Percentiles rank a stretch among this genome's conserved stretches.
Evolutionary conservation across 2,113 vertebrate genomes (phyloP).

Genomic region (Passer domesticus): DNA sequence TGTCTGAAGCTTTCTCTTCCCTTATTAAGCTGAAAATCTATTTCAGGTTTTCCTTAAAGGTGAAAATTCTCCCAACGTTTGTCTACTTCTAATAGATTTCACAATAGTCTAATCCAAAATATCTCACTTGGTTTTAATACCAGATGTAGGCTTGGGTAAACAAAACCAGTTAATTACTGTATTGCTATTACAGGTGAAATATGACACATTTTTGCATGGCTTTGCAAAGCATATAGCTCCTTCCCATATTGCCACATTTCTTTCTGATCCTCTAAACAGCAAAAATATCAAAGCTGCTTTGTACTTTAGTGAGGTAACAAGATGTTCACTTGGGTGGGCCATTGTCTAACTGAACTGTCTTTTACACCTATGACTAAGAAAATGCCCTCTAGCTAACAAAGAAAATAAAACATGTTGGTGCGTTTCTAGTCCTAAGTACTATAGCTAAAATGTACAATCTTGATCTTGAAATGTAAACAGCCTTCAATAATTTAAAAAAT

Average conservation of each 20-base stretch:
- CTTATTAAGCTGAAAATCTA: not conserved
- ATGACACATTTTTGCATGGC: not conserved
- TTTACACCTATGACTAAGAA: not conserved
- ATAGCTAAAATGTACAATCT: not conserved
- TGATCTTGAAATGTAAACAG: not conserved
- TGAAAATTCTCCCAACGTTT: conserved; percentile 26
- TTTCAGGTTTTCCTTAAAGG: conserved; percentile 16
- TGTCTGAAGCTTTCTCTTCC: not conserved
- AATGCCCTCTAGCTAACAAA: not conserved
- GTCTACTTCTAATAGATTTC: not conserved
- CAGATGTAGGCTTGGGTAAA: not conserved
- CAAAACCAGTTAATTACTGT: not conserved
- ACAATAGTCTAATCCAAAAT: not conserved
- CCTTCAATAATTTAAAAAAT: not conserved
- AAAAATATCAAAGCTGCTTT: not conserved
- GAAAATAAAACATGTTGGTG: not conserved
- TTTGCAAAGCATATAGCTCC: not conserved
- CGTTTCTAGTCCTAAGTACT: not conserved
- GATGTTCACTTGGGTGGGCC: not conserved
- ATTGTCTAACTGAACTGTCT: not conserved
- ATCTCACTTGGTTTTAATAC: not conserved
- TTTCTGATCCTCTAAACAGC: not conserved
- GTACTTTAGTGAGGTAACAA: not conserved
- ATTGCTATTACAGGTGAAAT: not conserved
- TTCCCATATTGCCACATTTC: not conserved